phyloP scores from a whole-genome alignment of 2,113 vertebrate genomes.

The Oenanthe oenanthe region DNA sequence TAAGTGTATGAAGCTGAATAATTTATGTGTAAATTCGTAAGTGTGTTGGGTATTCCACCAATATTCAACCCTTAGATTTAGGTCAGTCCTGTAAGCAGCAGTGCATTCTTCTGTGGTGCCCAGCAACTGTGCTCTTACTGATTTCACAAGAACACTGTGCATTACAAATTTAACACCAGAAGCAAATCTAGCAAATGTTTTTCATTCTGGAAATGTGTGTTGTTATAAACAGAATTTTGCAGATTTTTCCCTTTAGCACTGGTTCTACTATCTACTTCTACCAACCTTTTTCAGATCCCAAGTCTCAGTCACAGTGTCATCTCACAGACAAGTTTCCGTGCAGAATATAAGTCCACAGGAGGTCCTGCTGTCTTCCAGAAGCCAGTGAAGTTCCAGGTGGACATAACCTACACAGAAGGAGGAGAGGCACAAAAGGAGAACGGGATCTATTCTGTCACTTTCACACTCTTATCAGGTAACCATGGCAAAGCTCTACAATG shows the following conservation, averaged over 20 bases:
- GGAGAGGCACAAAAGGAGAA: slow-evolving; percentile 93
- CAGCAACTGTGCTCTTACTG: not conserved
- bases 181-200: not conserved
- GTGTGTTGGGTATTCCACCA: not conserved
- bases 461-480: slow-evolving; percentile 97
- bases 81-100: not conserved
- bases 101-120: not conserved
- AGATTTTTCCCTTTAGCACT: not conserved
- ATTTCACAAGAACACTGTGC: not conserved
- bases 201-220: not conserved
- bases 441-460: slow-evolving; percentile 98
- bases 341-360: slow-evolving; percentile 96
- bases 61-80: not conserved
- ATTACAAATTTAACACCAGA: not conserved
- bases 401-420: slow-evolving; percentile 98
- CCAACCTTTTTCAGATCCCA: slow-evolving; percentile 84
- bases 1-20: not conserved
- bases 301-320: slow-evolving; percentile 99
- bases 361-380: slow-evolving; percentile 99
- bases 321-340: slow-evolving; percentile 98
- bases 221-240: not conserved
- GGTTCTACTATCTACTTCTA: not conserved
- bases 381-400: slow-evolving; percentile 98
- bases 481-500: not conserved
- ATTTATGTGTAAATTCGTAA: not conserved